These are phyloP conservation scores for Bucco capensis DNA, from an alignment of 2,113 vertebrate genomes.

Conservation along the genomic window DNA sequence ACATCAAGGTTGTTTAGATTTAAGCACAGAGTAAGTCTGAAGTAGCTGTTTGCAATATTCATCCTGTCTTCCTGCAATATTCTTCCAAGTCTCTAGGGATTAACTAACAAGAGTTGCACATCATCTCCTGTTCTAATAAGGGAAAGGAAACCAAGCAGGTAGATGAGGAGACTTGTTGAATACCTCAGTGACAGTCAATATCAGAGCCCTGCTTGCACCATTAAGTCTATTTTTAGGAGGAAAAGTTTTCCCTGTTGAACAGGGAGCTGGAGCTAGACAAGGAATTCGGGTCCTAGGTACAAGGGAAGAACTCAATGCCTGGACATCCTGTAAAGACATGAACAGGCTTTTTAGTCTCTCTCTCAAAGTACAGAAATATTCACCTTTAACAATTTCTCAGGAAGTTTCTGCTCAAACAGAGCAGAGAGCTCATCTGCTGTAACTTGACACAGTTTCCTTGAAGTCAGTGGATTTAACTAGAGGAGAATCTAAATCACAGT, in stretches of 20 bases:
- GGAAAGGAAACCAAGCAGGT: neutral
- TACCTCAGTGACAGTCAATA: neutral
- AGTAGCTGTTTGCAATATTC: neutral
- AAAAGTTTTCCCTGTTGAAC: neutral
- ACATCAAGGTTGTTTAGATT: neutral
- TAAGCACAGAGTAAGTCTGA: neutral
- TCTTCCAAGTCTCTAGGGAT: neutral
- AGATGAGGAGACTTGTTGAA: neutral
- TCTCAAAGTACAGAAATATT: neutral
- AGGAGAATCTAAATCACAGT: neutral
- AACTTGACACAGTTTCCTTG: constrained; percentile 4
- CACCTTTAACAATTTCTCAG: neutral
- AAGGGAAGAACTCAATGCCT: neutral
- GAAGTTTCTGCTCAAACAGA: neutral
- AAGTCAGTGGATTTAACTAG: neutral
- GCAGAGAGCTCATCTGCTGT: neutral
- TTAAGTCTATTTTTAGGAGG: neutral
- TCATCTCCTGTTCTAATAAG: neutral
- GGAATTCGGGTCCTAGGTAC: neutral
- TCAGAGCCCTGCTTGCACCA: neutral
- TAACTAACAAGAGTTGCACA: neutral
- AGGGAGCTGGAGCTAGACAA: neutral
- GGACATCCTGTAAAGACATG: neutral
- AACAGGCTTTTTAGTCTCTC: neutral
- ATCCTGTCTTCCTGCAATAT: neutral